These are phyloP conservation scores for Lepidostoma basale DNA, from an alignment of 1,140 invertebrate species.

Conservation along the genomic window DNA sequence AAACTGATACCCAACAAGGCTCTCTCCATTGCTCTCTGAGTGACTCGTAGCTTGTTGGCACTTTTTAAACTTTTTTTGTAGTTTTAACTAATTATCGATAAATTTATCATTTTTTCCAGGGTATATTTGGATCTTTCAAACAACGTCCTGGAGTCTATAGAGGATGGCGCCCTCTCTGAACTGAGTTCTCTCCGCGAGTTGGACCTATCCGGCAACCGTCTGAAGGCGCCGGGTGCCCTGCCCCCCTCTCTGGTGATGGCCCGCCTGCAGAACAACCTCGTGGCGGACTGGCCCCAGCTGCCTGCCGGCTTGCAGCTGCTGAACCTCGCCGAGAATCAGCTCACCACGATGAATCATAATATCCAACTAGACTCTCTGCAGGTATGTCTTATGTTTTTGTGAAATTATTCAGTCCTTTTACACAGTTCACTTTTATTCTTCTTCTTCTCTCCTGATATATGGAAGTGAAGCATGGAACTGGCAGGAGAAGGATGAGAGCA, in stretches of 20 bases:
- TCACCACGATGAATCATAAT: background rate
- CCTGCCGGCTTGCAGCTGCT: slow-evolving; percentile 54
- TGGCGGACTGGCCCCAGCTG: slow-evolving; percentile 55
- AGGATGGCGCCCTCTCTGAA: slow-evolving; percentile 51
- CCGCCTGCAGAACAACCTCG: slow-evolving; percentile 53
- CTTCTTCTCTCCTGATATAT: no score
- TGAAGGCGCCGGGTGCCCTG: slow-evolving; percentile 52
- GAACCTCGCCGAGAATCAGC: slow-evolving; percentile 55
- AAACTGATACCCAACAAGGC: no score
- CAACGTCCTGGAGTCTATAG: slow-evolving; percentile 56
- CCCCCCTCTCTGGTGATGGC: slow-evolving; percentile 51
- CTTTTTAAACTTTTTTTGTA: background rate
- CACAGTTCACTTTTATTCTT: no score
- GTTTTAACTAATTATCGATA: background rate
- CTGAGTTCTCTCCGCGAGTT: slow-evolving; percentile 52
- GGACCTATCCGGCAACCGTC: slow-evolving; percentile 57
- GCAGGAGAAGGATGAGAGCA: no score
- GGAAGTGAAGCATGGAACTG: no score
- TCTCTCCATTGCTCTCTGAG: no score
- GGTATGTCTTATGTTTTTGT: no score
- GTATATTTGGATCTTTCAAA: slow-evolving; percentile 56
- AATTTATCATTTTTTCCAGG: slow-evolving; percentile 46
- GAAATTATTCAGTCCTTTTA: no score
- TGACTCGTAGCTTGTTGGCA: no score
- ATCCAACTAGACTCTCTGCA: background rate